A percentile compares a stretch with the other conserved stretches of the same genome.
Evolutionary conservation across 2,888 invertebrate genomes (phyloP).

Genomic region (Chalcosyrphus nemorum): DNA sequence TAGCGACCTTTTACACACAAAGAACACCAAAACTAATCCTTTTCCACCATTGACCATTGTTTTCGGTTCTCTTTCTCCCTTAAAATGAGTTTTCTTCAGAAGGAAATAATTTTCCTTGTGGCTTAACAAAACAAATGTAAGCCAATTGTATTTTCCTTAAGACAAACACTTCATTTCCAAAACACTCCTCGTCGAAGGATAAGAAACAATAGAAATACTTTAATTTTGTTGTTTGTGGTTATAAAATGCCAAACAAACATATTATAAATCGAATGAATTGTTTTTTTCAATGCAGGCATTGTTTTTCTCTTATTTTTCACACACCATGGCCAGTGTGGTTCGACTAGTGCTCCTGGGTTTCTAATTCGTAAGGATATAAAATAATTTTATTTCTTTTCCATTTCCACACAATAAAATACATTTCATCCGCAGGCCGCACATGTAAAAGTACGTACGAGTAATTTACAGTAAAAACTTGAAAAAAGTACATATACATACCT

Average conservation of each 20-base stretch:
- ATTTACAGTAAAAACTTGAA: slow-evolving; percentile 10
- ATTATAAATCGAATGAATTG: slow-evolving; percentile 38
- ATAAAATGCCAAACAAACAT: slow-evolving; percentile 13
- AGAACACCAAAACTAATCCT: slow-evolving; percentile 33
- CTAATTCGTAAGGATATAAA: slow-evolving; percentile 2
- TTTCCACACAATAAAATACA: slow-evolving; percentile 18
- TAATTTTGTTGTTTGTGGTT: slow-evolving; percentile 19
- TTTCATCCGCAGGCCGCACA: slow-evolving; percentile 6
- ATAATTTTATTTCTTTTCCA: slow-evolving; percentile 33
- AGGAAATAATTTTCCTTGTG: slow-evolving; percentile 24
- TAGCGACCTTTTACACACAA: too few species aligned
- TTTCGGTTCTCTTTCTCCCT: background rate
- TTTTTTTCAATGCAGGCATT: slow-evolving; percentile 50
- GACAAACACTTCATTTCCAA: background rate
- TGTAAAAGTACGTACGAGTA: background rate
- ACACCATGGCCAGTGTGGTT: background rate
- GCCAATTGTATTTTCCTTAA: background rate
- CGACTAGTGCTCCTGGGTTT: background rate
- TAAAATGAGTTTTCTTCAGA: slow-evolving; percentile 34
- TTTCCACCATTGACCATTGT: slow-evolving; percentile 43
- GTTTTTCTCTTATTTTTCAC: background rate
- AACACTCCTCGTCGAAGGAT: background rate
- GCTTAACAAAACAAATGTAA: background rate
- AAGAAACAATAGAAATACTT: slow-evolving; percentile 1
- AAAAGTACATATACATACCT: background rate